Base-by-base conservation (phyloP, 2,113 vertebrate species). In the mouse (Mus musculus) region DNA sequence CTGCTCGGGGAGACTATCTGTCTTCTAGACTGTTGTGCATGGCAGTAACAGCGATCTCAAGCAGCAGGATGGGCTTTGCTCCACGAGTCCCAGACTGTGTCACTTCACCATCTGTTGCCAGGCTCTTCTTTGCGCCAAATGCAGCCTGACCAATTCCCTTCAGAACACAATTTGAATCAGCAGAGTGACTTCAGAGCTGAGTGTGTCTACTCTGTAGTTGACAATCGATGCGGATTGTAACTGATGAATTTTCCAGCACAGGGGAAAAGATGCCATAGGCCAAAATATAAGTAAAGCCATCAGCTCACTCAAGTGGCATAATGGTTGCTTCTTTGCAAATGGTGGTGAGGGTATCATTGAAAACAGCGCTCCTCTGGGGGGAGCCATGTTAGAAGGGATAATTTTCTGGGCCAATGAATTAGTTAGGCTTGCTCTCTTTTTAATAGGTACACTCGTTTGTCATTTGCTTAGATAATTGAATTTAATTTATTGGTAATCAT, bases 271-370 rank as follows among this genome's bases (percentile, higher is more conserved):
- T 59, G 76, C 72, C 67, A 67, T 20, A 36, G 81, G 81, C 88
- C 87, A 95, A 94, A 80, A 96, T 97, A 96, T 95, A 96, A 81
- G 75, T 95, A 97, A 97, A 98, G 97, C 95, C 96, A 95, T 93
- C 98, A 98, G 97, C 96, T 98, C 91, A 0, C 36, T 95, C 81
- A 95, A 94, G 89, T 71, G 88, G 63, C 93, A 59, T 97, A 96
- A 98, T 98, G 97, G 95, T 49, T 96, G 94, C 96, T 91, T 97
- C 97, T 98, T 98, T 98, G 95, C 95, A 98, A 98, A 97, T 97
- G 97, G 86, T 97, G 98, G 92, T 97, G 97, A 98, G 96, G 96
- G 91, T 97, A 96, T 97, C 96, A 98, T 96, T 98, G 97, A 96
- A 96, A 95, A 97, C 96, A 97, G 97, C 92, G 95, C 82, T 67